These are phyloP conservation scores for Apamea epomidion DNA, from an alignment of 2,888 invertebrate genomes.

Conservation along the genomic window DNA sequence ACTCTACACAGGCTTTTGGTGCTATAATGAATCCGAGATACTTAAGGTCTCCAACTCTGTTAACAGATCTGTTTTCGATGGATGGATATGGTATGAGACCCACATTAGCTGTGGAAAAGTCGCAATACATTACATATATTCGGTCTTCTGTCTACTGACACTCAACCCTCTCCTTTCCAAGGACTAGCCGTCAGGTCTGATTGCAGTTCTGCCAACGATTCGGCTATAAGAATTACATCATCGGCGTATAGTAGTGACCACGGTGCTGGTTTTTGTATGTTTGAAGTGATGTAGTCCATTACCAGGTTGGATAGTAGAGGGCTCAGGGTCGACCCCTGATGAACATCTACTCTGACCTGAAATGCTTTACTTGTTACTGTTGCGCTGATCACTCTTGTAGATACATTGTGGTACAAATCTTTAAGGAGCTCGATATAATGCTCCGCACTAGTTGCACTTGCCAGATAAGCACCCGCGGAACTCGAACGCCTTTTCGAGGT, in stretches of 20 bases:
- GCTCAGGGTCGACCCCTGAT: not conserved
- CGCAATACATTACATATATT: too few species aligned
- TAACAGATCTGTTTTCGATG: too few species aligned
- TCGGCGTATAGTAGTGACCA: not conserved
- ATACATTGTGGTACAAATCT: not conserved
- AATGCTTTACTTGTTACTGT: not conserved
- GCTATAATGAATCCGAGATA: too few species aligned
- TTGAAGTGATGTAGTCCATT: too few species aligned
- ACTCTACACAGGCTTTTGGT: too few species aligned
- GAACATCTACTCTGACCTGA: constrained; percentile 1
- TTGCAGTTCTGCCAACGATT: not conserved
- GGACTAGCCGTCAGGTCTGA: too few species aligned
- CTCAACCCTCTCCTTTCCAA: too few species aligned
- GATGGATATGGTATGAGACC: too few species aligned
- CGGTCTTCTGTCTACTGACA: too few species aligned
- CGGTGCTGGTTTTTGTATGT: not conserved
- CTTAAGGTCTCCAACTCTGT: too few species aligned
- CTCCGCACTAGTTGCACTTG: not conserved
- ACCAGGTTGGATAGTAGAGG: not conserved
- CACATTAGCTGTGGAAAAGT: too few species aligned
- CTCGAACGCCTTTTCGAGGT: not conserved
- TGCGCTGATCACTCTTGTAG: not conserved
- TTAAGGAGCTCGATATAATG: not conserved
- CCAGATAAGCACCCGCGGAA: not conserved
- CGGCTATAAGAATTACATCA: not conserved